Evolutionary conservation across 2,113 vertebrate species (phyloP), one percentile per base, ranked within the genome.

Genomic region (Semicossyphus pulcher): DNA sequence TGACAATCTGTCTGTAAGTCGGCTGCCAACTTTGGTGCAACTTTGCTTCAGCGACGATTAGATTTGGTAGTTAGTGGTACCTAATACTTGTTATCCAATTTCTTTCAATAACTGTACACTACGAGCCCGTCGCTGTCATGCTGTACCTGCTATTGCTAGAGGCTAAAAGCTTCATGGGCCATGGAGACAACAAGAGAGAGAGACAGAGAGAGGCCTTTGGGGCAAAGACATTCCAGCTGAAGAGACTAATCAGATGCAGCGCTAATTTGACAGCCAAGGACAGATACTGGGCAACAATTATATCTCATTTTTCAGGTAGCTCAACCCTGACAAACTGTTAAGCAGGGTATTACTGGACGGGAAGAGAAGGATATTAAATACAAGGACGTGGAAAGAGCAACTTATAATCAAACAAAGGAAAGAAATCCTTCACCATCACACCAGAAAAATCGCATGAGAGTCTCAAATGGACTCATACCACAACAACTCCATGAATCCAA

Each of bases 191-290:
- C 72, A 60, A 82, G 34, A 26, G 20, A 41, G 31, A 1, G 52
- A 23, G 45, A 28, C 11, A 64, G 53, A n/a, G 16, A 28, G 26
- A 57, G 16, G 45, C n/a, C n/a, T 76, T 66, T 25, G 21, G 41
- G 68, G 44, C 15, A 51, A 64, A 75, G 58, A 52, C 42, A 28
- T 1, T 36, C 48, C 34, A 61, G 72, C 61, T 57, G 49, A 42
- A 63, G 44, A 72, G 20, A 70, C 69, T 65, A 65, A 81, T 85
- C 54, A 66, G 73, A 71, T 9, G 28, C 60, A 45, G 45, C 1
- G 34, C 59, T 72, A 76, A 76, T 71, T 76, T 72, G 66, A 65
- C 71, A 81, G 68, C 20, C 59, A 72, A 81, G 72, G 75, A 77
- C 77, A 72, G 79, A 83, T 8, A 61, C 51, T 49, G 26, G 34